Conservation (phyloP, 2,797 vertebrate genomes). For the Halcyon leucocephala region DNA sequence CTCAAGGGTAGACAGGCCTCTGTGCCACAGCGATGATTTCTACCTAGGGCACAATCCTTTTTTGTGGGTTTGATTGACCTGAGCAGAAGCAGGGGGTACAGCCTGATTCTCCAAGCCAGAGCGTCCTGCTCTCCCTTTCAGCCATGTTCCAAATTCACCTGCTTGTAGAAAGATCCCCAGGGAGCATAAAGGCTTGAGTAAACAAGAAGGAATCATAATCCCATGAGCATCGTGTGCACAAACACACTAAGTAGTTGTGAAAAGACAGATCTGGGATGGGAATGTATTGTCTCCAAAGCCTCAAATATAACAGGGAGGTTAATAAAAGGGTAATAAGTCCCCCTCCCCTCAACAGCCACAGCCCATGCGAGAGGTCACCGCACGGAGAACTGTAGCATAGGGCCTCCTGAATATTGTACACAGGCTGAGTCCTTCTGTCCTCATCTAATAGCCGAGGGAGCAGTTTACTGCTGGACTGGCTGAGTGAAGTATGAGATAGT, state of each 20-base stretch:
- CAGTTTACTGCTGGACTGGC: background rate
- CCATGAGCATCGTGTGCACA: background rate
- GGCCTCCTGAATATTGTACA: accelerated
- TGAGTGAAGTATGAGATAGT: background rate
- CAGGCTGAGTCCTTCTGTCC: background rate
- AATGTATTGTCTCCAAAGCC: background rate
- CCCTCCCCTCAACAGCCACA: background rate
- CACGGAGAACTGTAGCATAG: background rate
- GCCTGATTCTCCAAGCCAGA: background rate
- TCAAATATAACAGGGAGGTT: background rate
- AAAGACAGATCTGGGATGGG: background rate
- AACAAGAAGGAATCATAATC: background rate
- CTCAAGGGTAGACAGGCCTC: background rate
- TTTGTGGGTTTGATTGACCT: background rate
- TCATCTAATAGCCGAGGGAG: background rate
- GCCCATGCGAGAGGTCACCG: background rate
- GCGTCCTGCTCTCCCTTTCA: background rate
- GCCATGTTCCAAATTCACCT: background rate
- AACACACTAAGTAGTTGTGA: background rate
- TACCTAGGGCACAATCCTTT: background rate
- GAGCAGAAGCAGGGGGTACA: background rate
- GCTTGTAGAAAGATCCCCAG: background rate
- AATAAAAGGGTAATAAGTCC: background rate
- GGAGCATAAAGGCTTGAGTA: background rate
- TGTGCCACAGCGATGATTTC: background rate